These are phyloP conservation scores for Spatula versicolor DNA, from an alignment of 2,797 vertebrate genomes.

Conservation along the genomic window DNA sequence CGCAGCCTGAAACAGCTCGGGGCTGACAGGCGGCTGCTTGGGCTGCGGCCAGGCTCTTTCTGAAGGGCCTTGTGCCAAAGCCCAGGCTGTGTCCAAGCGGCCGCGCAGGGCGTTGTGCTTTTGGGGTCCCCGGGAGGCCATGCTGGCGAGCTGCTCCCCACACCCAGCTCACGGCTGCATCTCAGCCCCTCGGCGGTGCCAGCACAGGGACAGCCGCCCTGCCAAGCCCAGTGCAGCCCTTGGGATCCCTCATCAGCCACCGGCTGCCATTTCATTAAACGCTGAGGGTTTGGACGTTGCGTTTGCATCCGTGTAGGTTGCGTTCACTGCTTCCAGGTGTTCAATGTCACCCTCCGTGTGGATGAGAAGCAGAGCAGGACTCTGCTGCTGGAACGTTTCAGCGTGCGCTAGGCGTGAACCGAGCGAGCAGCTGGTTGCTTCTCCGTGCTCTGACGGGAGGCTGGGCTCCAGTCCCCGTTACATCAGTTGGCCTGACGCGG, in stretches of 20 bases:
- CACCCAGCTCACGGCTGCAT: too few species aligned
- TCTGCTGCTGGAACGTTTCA: not conserved
- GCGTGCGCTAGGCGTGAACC: fast-evolving
- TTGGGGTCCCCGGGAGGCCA: too few species aligned
- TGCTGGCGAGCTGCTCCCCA: too few species aligned
- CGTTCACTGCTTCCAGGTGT: fast-evolving
- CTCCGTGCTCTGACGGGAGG: not conserved
- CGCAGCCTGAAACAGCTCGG: not conserved
- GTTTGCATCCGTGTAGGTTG: fast-evolving
- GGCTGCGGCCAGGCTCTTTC: not conserved
- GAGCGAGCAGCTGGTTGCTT: not conserved
- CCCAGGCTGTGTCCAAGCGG: too few species aligned
- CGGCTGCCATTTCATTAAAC: fast-evolving
- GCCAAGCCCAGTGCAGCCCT: too few species aligned
- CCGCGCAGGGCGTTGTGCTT: too few species aligned
- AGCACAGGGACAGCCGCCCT: too few species aligned
- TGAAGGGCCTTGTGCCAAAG: too few species aligned
- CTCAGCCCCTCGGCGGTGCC: too few species aligned
- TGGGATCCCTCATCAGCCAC: not conserved
- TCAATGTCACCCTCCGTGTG: fast-evolving
- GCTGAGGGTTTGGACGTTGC: fast-evolving
- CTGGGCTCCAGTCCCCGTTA: fast-evolving
- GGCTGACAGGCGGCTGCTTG: not conserved
- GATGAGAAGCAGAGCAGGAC: not conserved
- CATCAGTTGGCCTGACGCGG: fast-evolving